These are phyloP conservation scores for Agrotis ipsilon DNA, from an alignment of 2,888 invertebrate species.

Conservation along the genomic window DNA sequence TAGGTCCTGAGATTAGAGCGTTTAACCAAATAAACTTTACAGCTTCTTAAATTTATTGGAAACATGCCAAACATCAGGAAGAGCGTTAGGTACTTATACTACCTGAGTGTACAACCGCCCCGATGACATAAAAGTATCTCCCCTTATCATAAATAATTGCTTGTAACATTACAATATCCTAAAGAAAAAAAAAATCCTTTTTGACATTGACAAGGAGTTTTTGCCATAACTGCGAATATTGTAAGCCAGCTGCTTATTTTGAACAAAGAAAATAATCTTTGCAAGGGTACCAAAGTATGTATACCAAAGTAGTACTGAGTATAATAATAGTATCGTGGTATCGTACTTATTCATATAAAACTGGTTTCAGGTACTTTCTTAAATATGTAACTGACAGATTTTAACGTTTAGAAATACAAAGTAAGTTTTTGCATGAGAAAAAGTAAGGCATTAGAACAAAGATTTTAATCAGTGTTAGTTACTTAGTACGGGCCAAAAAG, in stretches of 20 bases:
- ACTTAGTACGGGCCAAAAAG: too few species aligned
- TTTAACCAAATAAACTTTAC: too few species aligned
- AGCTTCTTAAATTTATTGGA: too few species aligned
- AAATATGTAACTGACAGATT: not conserved
- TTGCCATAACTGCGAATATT: constrained; percentile 10
- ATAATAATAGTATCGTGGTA: constrained; percentile 1
- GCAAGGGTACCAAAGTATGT: constrained; percentile 1
- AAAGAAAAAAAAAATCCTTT: not conserved
- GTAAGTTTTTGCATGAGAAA: not conserved
- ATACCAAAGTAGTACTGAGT: constrained; percentile 3
- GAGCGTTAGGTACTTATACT: too few species aligned
- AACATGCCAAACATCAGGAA: too few species aligned
- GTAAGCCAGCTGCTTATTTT: constrained; percentile 15
- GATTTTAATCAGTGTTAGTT: not conserved
- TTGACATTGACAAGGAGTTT: not conserved
- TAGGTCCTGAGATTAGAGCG: too few species aligned
- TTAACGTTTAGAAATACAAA: not conserved
- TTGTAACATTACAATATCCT: not conserved
- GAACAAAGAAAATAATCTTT: constrained; percentile 30
- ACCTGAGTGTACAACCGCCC: too few species aligned
- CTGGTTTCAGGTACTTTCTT: constrained; percentile 38
- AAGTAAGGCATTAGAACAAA: not conserved
- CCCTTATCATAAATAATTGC: not conserved
- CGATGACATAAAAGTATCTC: not conserved
- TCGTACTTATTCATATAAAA: constrained; percentile 5